A percentile compares a stretch with the other conserved stretches of the same genome.
Evolutionary conservation across 2,888 invertebrate genomes (phyloP).

Genomic region (Odontomyia ornata): DNA sequence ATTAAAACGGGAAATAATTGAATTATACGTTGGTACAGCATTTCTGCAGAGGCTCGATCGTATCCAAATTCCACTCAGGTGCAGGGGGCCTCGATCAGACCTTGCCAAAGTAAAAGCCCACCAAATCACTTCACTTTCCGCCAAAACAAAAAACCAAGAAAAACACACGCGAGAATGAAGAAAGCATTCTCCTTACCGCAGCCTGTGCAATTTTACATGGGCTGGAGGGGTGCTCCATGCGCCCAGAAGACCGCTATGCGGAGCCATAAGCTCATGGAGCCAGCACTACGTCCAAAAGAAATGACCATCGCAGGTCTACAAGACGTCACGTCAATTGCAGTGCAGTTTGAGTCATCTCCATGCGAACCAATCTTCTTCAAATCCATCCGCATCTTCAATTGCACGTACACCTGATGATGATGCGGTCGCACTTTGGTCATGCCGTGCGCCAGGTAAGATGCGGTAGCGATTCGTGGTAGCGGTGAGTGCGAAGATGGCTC

Average conservation of each 20-base stretch:
- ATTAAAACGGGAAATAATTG: slow-evolving; percentile 41
- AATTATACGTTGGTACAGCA: slow-evolving; percentile 43
- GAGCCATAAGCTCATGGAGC: slow-evolving; percentile 33
- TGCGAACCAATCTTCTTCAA: not conserved
- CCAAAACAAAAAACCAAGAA: slow-evolving; percentile 31
- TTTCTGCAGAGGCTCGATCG: slow-evolving; percentile 10
- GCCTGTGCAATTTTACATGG: slow-evolving; percentile 24
- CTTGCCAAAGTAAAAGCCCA: slow-evolving; percentile 38
- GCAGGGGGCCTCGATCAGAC: slow-evolving; percentile 25
- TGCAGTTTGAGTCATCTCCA: slow-evolving; percentile 31
- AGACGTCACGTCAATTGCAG: slow-evolving; percentile 32
- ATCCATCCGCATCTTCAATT: slow-evolving; percentile 31
- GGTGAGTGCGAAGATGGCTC: not conserved
- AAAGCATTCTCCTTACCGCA: slow-evolving; percentile 41
- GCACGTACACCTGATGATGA: slow-evolving; percentile 40
- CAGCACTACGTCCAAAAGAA: slow-evolving; percentile 40
- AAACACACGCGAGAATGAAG: slow-evolving; percentile 40
- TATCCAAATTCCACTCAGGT: slow-evolving; percentile 22
- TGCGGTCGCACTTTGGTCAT: not conserved
- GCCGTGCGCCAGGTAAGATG: not conserved
- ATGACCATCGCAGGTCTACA: slow-evolving; percentile 32
- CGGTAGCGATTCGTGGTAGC: not conserved
- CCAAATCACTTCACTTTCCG: slow-evolving; percentile 32
- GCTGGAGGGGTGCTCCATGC: slow-evolving; percentile 38
- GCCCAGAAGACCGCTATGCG: not conserved